phyloP scores from a whole-genome alignment of 1,140 invertebrate genomes.

The Drosophila sulfurigaster region DNA sequence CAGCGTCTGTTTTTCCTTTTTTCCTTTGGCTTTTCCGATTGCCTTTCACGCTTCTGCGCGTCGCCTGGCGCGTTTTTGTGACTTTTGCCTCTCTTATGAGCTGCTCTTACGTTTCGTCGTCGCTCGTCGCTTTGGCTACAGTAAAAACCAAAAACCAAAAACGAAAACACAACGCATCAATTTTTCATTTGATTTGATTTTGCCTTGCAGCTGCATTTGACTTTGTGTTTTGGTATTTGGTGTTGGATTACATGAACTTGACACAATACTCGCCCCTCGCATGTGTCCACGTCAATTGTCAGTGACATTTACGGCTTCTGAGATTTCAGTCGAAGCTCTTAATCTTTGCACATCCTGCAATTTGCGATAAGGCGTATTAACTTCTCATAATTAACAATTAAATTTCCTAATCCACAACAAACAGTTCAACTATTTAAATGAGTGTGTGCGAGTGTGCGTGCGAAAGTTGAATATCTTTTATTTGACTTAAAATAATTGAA shows the following conservation, averaged over 20 bases:
- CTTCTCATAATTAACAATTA: constrained; percentile 52
- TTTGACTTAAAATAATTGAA: constrained; percentile 48
- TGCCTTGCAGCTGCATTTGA: constrained; percentile 12
- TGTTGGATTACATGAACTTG: constrained; percentile 68
- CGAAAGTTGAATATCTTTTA: constrained; percentile 35
- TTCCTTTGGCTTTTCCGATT: constrained; percentile 34
- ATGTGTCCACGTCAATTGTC: constrained; percentile 21
- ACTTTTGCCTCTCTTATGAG: constrained; percentile 34
- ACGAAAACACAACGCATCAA: constrained; percentile 2
- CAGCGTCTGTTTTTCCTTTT: constrained; percentile 38
- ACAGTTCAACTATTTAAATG: neutral
- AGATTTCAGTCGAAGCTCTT: constrained; percentile 10
- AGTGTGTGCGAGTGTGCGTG: constrained; percentile 3
- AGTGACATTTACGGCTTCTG: constrained; percentile 18
- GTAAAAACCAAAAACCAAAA: neutral
- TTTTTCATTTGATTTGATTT: constrained; percentile 57
- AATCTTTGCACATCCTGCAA: constrained; percentile 39
- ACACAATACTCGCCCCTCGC: constrained; percentile 28
- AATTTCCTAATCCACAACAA: constrained; percentile 25
- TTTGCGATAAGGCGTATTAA: constrained; percentile 32
- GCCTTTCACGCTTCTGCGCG: constrained; percentile 73
- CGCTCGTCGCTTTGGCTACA: constrained; percentile 25
- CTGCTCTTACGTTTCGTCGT: constrained; percentile 22
- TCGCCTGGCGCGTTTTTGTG: constrained; percentile 8
- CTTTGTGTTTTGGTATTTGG: constrained; percentile 36